These are phyloP conservation scores for Gymnorhina tibicen DNA, from an alignment of 2,113 vertebrate species.

Conservation along the genomic window DNA sequence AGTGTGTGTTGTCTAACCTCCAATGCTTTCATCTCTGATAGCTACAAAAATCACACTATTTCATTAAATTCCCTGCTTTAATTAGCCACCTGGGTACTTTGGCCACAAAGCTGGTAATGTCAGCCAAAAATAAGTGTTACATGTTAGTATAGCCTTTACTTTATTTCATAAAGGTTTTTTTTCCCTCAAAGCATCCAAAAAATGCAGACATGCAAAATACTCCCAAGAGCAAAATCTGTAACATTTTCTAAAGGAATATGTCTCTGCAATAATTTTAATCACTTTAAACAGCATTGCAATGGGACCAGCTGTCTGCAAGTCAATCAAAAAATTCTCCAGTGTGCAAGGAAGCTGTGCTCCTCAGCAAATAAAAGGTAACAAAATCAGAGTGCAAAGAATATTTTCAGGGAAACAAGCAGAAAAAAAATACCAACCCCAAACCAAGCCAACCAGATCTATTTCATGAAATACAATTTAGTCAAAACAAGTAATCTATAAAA, in stretches of 20 bases:
- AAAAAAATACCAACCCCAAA: not conserved
- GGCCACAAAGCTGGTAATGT: not conserved
- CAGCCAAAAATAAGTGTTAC: slow-evolving; percentile 37
- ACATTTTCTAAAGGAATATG: slow-evolving; percentile 10
- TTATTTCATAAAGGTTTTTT: not conserved
- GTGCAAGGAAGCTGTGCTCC: not conserved
- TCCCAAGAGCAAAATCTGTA: slow-evolving; percentile 32
- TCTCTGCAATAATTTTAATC: not conserved
- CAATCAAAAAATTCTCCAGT: not conserved
- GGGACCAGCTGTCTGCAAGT: not conserved
- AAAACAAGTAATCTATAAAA: not conserved
- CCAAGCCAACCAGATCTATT: not conserved
- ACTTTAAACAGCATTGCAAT: not conserved
- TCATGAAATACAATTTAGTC: not conserved
- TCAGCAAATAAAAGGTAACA: not conserved
- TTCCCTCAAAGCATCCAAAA: not conserved
- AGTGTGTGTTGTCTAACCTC: not conserved
- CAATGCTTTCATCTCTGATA: not conserved
- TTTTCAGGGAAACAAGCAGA: not conserved
- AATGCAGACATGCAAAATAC: slow-evolving; percentile 36
- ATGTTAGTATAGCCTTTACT: not conserved
- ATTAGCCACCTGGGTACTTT: slow-evolving; percentile 5
- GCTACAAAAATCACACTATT: not conserved
- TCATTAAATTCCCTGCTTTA: slow-evolving; percentile 24
- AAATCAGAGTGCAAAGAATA: not conserved